phyloP scores from a whole-genome alignment of 2,113 vertebrate species.

The Puma concolor region DNA sequence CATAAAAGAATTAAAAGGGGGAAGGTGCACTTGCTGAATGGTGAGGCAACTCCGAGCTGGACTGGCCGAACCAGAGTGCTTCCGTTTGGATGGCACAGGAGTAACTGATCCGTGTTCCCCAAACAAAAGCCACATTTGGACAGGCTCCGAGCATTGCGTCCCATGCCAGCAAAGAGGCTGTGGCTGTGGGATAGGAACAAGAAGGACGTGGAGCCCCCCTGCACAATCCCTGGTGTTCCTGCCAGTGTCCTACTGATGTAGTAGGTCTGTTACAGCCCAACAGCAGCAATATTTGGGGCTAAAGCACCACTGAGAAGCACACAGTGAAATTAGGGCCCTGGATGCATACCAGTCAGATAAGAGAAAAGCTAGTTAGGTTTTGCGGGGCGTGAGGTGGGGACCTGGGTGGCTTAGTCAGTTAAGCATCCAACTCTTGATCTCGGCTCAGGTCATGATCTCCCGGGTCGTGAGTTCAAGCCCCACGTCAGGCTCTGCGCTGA shows the following conservation, averaged over 20 bases:
- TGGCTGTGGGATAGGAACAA: not conserved
- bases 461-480: too few species aligned
- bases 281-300: not conserved
- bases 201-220: not conserved
- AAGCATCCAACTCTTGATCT: too few species aligned
- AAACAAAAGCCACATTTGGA: not conserved
- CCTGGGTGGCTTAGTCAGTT: not conserved
- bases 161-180: accelerated
- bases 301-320: not conserved
- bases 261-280: not conserved
- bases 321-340: not conserved
- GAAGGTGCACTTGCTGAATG: not conserved
- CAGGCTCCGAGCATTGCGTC: not conserved
- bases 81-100: not conserved
- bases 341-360: not conserved
- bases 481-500: too few species aligned
- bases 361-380: not conserved
- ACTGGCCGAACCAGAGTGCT: not conserved
- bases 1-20: not conserved
- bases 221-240: not conserved
- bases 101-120: not conserved
- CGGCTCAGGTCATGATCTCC: too few species aligned
- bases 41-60: not conserved
- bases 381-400: not conserved
- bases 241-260: not conserved